Percentiles rank a stretch among this genome's conserved stretches.
Evolutionary conservation across 2,888 invertebrate genomes (phyloP).

Genomic region (Sussaba pulchella): DNA sequence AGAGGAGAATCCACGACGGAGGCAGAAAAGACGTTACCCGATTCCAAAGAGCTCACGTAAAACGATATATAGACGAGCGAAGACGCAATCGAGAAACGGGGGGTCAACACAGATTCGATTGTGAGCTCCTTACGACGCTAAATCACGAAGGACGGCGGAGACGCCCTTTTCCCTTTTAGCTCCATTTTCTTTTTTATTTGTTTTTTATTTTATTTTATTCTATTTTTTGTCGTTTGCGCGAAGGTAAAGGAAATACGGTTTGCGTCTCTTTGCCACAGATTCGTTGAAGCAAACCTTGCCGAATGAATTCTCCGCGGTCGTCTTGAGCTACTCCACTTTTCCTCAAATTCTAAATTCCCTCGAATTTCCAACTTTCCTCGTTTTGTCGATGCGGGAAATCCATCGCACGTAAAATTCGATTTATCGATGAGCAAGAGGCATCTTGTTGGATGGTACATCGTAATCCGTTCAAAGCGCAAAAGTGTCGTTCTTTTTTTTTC

Average conservation of each 20-base stretch:
- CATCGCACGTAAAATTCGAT: slow-evolving; percentile 51
- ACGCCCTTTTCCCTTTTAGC: slow-evolving; percentile 6
- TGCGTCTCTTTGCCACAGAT: slow-evolving; percentile 43
- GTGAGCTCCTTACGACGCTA: slow-evolving; percentile 72
- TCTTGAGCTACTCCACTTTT: slow-evolving; percentile 23
- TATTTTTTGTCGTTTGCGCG: slow-evolving; percentile 46
- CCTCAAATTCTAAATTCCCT: neutral
- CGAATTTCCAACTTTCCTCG: slow-evolving; percentile 26
- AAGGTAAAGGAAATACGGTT: slow-evolving; percentile 39
- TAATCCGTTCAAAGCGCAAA: slow-evolving; percentile 36
- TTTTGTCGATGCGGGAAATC: slow-evolving; percentile 40
- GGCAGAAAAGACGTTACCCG: slow-evolving; percentile 33
- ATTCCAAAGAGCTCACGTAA: slow-evolving; percentile 19
- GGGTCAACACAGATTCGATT: slow-evolving; percentile 71
- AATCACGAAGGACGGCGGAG: slow-evolving; percentile 34
- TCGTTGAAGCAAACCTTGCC: slow-evolving; percentile 28
- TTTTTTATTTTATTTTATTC: no score
- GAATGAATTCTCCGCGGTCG: slow-evolving; percentile 35
- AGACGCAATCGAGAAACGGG: slow-evolving; percentile 45
- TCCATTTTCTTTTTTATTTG: no score
- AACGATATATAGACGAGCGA: slow-evolving; percentile 19
- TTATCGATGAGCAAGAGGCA: slow-evolving; percentile 50
- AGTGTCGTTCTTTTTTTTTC: slow-evolving; percentile 30
- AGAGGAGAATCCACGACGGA: slow-evolving; percentile 12
- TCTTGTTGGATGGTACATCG: slow-evolving; percentile 21